Evolutionary conservation across 2,888 invertebrate species (phyloP), one percentile per base, ranked within the genome.

Genomic region (Leptogaster cylindrica): DNA sequence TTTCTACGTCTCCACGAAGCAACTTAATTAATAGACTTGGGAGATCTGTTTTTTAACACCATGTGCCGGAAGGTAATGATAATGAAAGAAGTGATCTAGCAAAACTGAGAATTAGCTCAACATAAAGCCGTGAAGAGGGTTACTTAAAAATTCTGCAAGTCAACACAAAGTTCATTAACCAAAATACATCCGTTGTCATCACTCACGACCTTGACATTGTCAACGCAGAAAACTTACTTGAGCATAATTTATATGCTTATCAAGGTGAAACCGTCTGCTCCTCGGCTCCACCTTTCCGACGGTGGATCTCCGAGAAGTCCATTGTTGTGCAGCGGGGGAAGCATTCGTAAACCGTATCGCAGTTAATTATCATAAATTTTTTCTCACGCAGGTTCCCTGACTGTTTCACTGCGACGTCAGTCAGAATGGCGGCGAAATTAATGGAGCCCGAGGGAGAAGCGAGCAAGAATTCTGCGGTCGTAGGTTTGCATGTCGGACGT

Each of bases 151-250:
- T n/a, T n/a, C n/a, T n/a, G n/a, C n/a, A n/a, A n/a, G n/a, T n/a
- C n/a, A n/a, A n/a, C n/a, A n/a, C n/a, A n/a, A n/a, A n/a, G n/a
- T n/a, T n/a, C n/a, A n/a, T n/a, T n/a, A n/a, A n/a, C n/a, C n/a
- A n/a, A n/a, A n/a, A n/a, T n/a, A n/a, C n/a, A n/a, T n/a, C n/a
- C n/a, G n/a, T 50, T 27, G 16, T 12, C 27, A 27, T 14, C 6
- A 27, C 8, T 50, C 28, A 8, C 27, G 50, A 50, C 50, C 50
- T 50, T 50, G 50, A 50, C 50, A 50, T 50, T 50, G 50, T 50
- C 50, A 50, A n/a, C n/a, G n/a, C n/a, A n/a, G n/a, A n/a, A n/a
- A n/a, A n/a, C n/a, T n/a, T n/a, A n/a, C n/a, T n/a, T n/a, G n/a
- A 28, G 50, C 50, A 14, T 25, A 25, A 25, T 23, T 50, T 28